Evolutionary conservation across 2,797 vertebrate genomes (phyloP).

Genomic region (Trachops cirrhosus): DNA sequence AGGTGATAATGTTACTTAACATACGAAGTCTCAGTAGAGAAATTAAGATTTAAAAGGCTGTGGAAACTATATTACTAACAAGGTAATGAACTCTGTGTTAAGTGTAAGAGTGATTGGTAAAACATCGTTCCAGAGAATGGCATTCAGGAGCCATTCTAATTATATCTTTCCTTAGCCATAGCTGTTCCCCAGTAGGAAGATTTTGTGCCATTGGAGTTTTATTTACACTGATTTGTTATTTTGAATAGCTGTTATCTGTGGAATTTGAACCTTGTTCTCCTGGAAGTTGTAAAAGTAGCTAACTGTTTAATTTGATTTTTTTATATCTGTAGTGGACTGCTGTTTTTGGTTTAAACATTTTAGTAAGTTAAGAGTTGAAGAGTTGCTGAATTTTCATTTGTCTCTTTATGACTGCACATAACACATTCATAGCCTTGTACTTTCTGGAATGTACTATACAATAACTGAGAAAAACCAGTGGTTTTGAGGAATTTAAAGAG

Average conservation of each 20-base stretch:
- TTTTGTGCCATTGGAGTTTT: background rate
- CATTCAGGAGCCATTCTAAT: background rate
- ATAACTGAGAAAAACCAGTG: background rate
- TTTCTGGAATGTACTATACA: background rate
- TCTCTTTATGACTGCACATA: background rate
- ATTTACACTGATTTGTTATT: conserved; percentile 16
- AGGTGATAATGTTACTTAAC: background rate
- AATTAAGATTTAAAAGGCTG: background rate
- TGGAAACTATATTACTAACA: background rate
- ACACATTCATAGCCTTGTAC: background rate
- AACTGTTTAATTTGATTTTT: conserved; percentile 16
- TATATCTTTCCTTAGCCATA: background rate
- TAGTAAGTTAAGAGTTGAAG: conserved; percentile 24
- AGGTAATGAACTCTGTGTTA: background rate
- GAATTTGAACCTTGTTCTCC: conserved; percentile 52
- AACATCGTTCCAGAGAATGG: background rate
- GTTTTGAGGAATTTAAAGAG: conserved; percentile 23
- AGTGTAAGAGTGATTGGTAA: background rate
- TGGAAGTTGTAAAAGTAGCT: conserved; percentile 7
- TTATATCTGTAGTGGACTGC: background rate
- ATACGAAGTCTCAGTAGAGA: background rate
- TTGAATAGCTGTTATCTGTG: background rate
- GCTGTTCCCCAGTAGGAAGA: background rate
- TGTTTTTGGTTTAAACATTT: conserved; percentile 13
- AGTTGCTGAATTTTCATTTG: background rate